These are phyloP conservation scores for Neolamprologus modestus DNA, from an alignment of 2,113 vertebrate genomes.

Conservation along the genomic window DNA sequence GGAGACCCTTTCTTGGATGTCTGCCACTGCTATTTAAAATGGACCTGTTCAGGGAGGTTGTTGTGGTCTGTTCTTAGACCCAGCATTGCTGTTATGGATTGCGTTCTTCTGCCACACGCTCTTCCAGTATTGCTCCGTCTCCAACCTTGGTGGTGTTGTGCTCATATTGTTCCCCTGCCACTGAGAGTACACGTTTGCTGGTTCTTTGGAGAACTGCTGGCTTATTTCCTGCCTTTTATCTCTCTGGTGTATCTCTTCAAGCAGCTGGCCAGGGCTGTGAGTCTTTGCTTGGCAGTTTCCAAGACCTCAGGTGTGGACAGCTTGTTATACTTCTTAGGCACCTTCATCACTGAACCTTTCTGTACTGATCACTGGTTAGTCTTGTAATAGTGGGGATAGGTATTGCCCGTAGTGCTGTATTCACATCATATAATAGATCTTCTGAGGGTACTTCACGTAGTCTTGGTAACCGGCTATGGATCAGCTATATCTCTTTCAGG, in stretches of 20 bases:
- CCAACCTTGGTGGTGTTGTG: neutral
- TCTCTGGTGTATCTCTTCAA: neutral
- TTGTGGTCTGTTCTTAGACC: neutral
- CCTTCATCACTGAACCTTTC: neutral
- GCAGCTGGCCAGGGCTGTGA: neutral
- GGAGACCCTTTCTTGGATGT: neutral
- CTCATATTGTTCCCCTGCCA: neutral
- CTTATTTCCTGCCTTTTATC: neutral
- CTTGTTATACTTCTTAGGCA: neutral
- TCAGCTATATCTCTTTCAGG: neutral
- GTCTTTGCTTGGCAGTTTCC: neutral
- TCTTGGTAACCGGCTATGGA: neutral
- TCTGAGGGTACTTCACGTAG: neutral
- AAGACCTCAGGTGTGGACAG: neutral
- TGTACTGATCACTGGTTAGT: neutral
- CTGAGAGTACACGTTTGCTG: neutral
- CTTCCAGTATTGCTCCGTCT: neutral
- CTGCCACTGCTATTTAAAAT: neutral
- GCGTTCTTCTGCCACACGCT: neutral
- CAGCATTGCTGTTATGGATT: neutral
- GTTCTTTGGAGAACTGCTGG: neutral
- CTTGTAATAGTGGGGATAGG: neutral
- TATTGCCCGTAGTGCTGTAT: neutral
- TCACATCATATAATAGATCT: neutral
- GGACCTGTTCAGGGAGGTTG: neutral